Evolutionary conservation across 2,113 vertebrate genomes (phyloP).

Genomic region (Rhodinocichla rosea): DNA sequence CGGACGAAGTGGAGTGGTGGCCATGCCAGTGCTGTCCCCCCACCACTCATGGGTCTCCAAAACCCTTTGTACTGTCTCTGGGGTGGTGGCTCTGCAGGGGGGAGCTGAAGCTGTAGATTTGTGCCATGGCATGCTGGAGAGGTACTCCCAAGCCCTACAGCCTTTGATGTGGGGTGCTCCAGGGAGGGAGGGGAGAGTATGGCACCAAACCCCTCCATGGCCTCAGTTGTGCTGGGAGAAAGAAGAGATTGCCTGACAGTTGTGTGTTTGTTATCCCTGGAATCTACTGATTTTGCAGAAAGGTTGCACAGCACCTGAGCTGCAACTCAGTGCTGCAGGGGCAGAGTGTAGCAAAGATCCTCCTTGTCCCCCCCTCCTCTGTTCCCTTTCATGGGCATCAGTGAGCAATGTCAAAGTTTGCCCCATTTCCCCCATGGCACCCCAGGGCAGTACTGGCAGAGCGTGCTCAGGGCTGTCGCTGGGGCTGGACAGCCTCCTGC

Average conservation of each 20-base stretch:
- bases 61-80: conserved; percentile 63
- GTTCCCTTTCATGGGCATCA: background rate
- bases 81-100: conserved; percentile 46
- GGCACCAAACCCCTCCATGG: background rate
- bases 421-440: rapidly evolving
- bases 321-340: background rate
- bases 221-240: background rate
- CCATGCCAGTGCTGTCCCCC: background rate
- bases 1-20: background rate
- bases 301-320: background rate
- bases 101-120: conserved; percentile 56
- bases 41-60: conserved; percentile 33
- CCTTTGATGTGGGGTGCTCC: background rate
- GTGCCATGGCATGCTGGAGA: background rate
- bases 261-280: background rate
- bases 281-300: background rate
- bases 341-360: background rate
- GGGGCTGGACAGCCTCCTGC: background rate
- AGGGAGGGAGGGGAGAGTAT: background rate
- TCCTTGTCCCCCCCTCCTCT: background rate
- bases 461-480: background rate
- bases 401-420: background rate
- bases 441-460: background rate
- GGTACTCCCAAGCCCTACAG: background rate
- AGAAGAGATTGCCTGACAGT: background rate